These are phyloP conservation scores for Psittacula echo DNA, from an alignment of 2,797 vertebrate genomes.

Conservation along the genomic window DNA sequence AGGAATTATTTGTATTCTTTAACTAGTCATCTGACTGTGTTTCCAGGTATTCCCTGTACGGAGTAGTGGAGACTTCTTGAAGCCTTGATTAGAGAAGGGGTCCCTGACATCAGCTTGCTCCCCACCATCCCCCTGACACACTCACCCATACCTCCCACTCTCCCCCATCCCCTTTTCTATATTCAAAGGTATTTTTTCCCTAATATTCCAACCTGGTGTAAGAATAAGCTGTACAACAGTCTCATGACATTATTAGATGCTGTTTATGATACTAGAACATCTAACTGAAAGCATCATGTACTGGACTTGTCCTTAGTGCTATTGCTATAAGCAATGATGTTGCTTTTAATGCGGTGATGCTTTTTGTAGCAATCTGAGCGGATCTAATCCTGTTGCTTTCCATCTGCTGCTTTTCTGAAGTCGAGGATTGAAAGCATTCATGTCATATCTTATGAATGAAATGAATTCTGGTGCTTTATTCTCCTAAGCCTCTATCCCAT, in stretches of 20 bases:
- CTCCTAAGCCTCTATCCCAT: neutral
- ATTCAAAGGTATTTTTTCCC: neutral
- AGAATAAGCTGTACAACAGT: neutral
- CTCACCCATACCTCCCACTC: neutral
- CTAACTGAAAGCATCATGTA: neutral
- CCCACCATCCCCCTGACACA: neutral
- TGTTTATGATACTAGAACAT: neutral
- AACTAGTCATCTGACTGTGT: neutral
- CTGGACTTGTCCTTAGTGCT: neutral
- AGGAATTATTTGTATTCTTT: neutral
- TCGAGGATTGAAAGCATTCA: neutral
- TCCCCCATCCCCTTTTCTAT: neutral
- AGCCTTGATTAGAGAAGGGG: accelerated
- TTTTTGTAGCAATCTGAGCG: neutral
- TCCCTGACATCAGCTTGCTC: neutral
- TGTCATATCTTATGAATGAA: neutral
- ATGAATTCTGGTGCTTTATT: neutral
- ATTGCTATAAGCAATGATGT: accelerated
- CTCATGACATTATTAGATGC: neutral
- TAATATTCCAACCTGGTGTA: neutral
- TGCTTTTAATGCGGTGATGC: neutral
- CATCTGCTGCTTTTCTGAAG: neutral
- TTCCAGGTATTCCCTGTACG: neutral
- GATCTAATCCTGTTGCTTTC: neutral
- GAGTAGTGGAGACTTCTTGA: neutral